phyloP scores from a whole-genome alignment of 2,888 invertebrate species.

The Drosophila mettleri region DNA sequence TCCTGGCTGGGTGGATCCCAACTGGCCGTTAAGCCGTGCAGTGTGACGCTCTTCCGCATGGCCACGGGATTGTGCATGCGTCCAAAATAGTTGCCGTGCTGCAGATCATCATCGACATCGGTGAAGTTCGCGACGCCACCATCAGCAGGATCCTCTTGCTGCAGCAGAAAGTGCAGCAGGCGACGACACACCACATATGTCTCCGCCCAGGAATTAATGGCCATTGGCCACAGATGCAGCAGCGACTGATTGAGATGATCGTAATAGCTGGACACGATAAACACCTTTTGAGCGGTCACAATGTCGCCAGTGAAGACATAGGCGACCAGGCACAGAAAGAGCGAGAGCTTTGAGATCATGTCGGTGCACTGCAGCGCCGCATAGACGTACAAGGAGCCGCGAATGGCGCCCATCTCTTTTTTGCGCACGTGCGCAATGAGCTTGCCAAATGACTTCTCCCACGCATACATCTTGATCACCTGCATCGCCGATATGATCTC shows the following conservation, averaged over 20 bases:
- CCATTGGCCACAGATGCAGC: conserved; percentile 92
- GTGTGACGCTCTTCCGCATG: conserved; percentile 79
- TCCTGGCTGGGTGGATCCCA: conserved; percentile 85
- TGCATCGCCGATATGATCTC: conserved; percentile 94
- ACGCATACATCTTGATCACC: conserved; percentile 95
- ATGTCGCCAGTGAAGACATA: conserved; percentile 88
- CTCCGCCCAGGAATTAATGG: conserved; percentile 91
- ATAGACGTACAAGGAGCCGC: conserved; percentile 88
- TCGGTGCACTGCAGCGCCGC: conserved; percentile 90
- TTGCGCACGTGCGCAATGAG: conserved; percentile 90
- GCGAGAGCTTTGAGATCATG: conserved; percentile 91
- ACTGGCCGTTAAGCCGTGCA: conserved; percentile 86
- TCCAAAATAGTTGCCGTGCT: conserved; percentile 71
- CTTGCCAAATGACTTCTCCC: conserved; percentile 92
- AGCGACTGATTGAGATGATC: conserved; percentile 91
- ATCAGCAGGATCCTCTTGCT: conserved; percentile 77
- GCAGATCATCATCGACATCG: conserved; percentile 64
- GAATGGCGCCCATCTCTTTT: conserved; percentile 89
- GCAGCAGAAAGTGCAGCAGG: conserved; percentile 88
- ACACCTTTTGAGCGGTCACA: conserved; percentile 91
- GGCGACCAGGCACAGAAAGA: conserved; percentile 90
- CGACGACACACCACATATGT: conserved; percentile 90
- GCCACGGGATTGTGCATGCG: conserved; percentile 72
- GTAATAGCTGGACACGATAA: conserved; percentile 92
- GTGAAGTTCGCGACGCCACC: conserved; percentile 73